Conservation (phyloP, 2,113 vertebrate genomes). For the Ptilorrhoa leucosticta region DNA sequence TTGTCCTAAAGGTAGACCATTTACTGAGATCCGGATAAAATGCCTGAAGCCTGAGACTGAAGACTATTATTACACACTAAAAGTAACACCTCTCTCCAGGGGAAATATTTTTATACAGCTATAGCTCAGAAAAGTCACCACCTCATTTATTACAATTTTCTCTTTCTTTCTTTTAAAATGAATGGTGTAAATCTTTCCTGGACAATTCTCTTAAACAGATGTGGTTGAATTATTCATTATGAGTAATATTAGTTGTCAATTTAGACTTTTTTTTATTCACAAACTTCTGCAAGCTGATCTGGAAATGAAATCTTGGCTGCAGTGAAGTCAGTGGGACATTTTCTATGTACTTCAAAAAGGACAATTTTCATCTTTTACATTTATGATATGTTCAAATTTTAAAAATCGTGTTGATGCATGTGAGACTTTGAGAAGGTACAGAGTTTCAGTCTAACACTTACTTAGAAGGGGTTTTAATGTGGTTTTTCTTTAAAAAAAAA, state of each 20-base stretch:
- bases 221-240: slow-evolving; percentile 30
- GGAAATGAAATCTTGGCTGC: neutral
- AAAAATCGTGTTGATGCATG: neutral
- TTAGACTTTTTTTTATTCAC: neutral
- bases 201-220: neutral
- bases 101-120: slow-evolving; percentile 36
- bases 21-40: slow-evolving; percentile 41
- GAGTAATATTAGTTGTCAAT: slow-evolving; percentile 10
- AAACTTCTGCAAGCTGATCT: neutral
- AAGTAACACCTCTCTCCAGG: slow-evolving; percentile 42
- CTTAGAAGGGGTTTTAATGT: neutral
- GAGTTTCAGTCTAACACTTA: neutral
- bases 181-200: slow-evolving; percentile 8
- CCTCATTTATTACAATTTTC: slow-evolving; percentile 34
- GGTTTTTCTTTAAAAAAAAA: rapidly evolving
- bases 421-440: neutral
- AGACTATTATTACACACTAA: slow-evolving; percentile 35
- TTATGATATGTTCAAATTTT: neutral
- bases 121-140: slow-evolving; percentile 25
- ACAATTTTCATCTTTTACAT: neutral
- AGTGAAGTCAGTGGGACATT: neutral
- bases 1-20: slow-evolving; percentile 22
- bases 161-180: slow-evolving; percentile 16
- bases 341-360: neutral
- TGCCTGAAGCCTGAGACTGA: slow-evolving; percentile 9